Evolutionary conservation across 2,888 invertebrate genomes (phyloP).

Genomic region (Eupithecia inturbata): DNA sequence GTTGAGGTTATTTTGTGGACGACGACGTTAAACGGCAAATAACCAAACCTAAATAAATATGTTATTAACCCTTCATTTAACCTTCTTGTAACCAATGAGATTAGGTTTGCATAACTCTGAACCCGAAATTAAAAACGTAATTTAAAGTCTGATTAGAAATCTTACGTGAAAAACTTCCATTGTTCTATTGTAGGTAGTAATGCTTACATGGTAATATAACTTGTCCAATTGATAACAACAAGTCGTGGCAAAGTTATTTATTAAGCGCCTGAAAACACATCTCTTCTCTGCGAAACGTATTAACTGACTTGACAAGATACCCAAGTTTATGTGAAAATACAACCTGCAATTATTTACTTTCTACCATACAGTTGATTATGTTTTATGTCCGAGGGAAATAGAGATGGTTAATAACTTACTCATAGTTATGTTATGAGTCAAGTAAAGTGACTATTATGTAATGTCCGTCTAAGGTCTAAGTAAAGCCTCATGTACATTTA

Average conservation of each 20-base stretch:
- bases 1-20: slow-evolving; percentile 44
- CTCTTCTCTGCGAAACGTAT: not conserved
- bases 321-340: not conserved
- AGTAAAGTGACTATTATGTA: not conserved
- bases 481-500: not conserved
- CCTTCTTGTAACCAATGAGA: not conserved
- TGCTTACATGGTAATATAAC: not conserved
- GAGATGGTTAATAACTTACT: not conserved
- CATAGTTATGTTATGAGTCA: not conserved
- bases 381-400: not conserved
- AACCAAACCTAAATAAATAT: not conserved
- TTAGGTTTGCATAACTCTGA: not conserved
- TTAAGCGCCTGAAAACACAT: not conserved
- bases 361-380: not conserved
- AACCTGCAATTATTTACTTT: not conserved
- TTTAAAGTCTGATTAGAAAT: not conserved
- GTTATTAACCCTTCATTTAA: not conserved
- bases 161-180: not conserved
- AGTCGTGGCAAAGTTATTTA: not conserved
- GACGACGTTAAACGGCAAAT: slow-evolving; percentile 9
- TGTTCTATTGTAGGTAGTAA: slow-evolving; percentile 3
- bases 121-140: not conserved
- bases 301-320: not conserved
- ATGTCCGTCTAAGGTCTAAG: not conserved
- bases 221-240: not conserved